Percentiles rank a stretch among this genome's conserved stretches.
Evolutionary conservation across 2,888 invertebrate species (phyloP).

Genomic region (Pandemis cinnamomeana): DNA sequence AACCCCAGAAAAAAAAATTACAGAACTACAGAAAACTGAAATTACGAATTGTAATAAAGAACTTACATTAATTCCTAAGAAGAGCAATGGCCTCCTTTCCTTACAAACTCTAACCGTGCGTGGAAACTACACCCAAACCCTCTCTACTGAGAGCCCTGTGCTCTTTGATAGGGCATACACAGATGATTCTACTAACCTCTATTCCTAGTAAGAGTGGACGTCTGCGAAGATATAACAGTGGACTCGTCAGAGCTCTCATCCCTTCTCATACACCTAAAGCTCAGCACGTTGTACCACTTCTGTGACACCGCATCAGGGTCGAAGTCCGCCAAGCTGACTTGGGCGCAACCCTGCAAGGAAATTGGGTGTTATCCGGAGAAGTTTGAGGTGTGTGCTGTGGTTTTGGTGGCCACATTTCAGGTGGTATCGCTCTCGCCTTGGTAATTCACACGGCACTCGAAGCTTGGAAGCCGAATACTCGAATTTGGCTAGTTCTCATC

Average conservation of each 20-base stretch:
- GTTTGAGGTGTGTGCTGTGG: neutral
- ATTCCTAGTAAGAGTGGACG: constrained; percentile 97
- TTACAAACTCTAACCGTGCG: too few relatives aligned
- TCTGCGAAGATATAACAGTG: constrained; percentile 98
- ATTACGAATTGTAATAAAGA: too few relatives aligned
- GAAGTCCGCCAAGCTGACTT: constrained; percentile 98
- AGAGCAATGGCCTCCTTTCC: too few relatives aligned
- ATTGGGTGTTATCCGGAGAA: constrained; percentile 41
- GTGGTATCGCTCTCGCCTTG: constrained; percentile 79
- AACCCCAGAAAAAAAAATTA: too few relatives aligned
- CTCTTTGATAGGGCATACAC: too few relatives aligned
- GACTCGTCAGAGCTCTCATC: constrained; percentile 99
- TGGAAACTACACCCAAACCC: too few relatives aligned
- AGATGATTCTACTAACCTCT: constrained; percentile 77
- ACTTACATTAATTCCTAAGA: too few relatives aligned
- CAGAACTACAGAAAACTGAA: too few relatives aligned
- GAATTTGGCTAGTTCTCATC: constrained; percentile 83
- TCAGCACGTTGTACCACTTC: constrained; percentile 98
- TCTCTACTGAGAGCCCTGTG: too few relatives aligned
- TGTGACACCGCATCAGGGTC: constrained; percentile 91
- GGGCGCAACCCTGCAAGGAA: constrained; percentile 92
- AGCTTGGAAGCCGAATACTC: constrained; percentile 76
- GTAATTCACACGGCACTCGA: constrained; percentile 80
- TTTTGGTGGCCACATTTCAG: constrained; percentile 53
- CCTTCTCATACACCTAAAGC: constrained; percentile 83